Base-by-base conservation (phyloP, 2,888 invertebrate species). In the Neoaliturus tenellus region DNA sequence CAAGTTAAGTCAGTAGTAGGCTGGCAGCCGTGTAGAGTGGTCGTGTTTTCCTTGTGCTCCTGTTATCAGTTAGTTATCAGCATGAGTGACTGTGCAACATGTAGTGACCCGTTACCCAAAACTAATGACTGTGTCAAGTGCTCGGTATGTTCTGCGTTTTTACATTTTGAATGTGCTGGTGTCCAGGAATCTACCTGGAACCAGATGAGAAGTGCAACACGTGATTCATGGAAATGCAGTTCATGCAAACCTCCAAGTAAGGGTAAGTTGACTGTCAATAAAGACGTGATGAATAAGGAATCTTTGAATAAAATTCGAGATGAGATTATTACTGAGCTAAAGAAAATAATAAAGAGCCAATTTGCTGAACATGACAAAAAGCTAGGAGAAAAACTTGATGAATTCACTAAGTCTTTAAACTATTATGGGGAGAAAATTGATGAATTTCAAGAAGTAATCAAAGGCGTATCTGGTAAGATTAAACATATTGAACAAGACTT, bases 101-200 rank as follows among this genome's bases (percentile, higher is more conserved):
- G 58, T 25, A 23, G 23, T 6, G 58, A 58, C 58, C 58, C 58
- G 23, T 25, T 58, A 17, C 58, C 58, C 6, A 25, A 58, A 20
- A 58, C 20, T 25, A 25, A 58, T 25, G 58, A 58, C 6, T 58
- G 14, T 58, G 58, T 25, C 4, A 25, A 3, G 5, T 58, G 58
- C 25, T 58, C 58, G 2, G 58, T 20, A 8, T 58, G 58, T 25
- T 25, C 25, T 5, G 23, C 58, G 3, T 23, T 58, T 3, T 58
- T 58, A n/a, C 67, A 69, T 69, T 69, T 69, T 69, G 67, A 69
- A 33, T 69, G 67, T 69, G 31, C n/a, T 33, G 67, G 25, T 33
- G 33, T 69, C 20, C 31, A 23, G 31, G 67, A 69, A n/a, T 33
- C 33, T 12, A 69, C 67, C 12, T 69, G 67, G 67, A 69, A 14